Evolutionary conservation across 2,888 invertebrate species (phyloP).

Genomic region (Caenorhabditis uteleia): DNA sequence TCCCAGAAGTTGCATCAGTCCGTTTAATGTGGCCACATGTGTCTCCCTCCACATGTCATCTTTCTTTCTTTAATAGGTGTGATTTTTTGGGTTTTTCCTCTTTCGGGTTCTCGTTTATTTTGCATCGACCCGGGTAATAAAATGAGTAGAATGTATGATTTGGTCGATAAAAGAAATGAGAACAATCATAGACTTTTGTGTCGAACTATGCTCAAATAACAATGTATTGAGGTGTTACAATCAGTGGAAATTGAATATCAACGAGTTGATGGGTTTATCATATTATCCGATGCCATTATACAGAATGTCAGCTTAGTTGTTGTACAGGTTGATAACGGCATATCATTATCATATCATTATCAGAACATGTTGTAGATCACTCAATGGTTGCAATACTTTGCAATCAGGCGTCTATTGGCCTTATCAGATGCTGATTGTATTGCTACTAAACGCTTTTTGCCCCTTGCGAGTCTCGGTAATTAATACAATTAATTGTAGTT

Average conservation of each 20-base stretch:
- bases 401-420: conserved; percentile 56
- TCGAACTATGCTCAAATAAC: conserved; percentile 10
- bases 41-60: too few relatives aligned
- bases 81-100: too few relatives aligned
- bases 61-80: too few relatives aligned
- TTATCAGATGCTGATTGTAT: conserved; percentile 58
- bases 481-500: conserved; percentile 17
- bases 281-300: conserved; percentile 41
- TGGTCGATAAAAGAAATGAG: too few relatives aligned
- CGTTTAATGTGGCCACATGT: too few relatives aligned
- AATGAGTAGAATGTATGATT: too few relatives aligned
- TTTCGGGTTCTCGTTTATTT: too few relatives aligned
- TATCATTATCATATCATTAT: conserved; percentile 1
- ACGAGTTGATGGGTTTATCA: conserved; percentile 49
- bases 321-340: conserved; percentile 35
- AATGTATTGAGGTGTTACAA: conserved; percentile 46
- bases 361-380: conserved; percentile 19
- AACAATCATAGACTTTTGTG: conserved; percentile 10
- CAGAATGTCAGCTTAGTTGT: conserved; percentile 46
- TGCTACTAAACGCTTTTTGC: conserved; percentile 58
- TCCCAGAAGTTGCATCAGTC: too few relatives aligned
- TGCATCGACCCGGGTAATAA: too few relatives aligned
- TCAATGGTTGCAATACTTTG: conserved; percentile 63
- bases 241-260: conserved; percentile 55
- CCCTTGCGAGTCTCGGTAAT: conserved; percentile 51